phyloP scores from a whole-genome alignment of 2,888 invertebrate genomes.

The Acleris literana region DNA sequence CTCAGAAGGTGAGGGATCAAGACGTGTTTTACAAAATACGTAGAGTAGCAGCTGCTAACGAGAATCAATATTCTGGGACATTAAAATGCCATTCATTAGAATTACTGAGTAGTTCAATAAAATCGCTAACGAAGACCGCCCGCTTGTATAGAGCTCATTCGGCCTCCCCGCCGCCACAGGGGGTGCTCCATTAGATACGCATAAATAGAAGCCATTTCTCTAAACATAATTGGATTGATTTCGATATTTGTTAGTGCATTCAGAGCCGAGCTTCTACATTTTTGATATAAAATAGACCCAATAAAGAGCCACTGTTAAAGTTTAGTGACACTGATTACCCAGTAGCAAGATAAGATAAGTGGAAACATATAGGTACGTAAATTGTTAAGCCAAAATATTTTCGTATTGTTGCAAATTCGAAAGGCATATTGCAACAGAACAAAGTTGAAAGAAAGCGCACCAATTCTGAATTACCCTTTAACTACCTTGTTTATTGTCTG shows the following conservation, averaged over 20 bases:
- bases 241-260: background rate
- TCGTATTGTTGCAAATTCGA: slow-evolving; percentile 8
- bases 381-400: slow-evolving; percentile 4
- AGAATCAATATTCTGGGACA: background rate
- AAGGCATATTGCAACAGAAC: slow-evolving; percentile 28
- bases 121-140: background rate
- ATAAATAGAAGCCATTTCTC: background rate
- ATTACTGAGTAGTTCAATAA: background rate
- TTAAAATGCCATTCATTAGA: slow-evolving; percentile 1
- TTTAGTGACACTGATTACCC: too few relatives aligned
- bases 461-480: slow-evolving; percentile 30
- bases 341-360: background rate
- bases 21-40: background rate
- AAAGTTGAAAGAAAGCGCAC: slow-evolving; percentile 30
- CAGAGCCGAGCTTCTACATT: too few relatives aligned
- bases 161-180: background rate
- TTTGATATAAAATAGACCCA: too few relatives aligned
- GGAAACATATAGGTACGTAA: background rate
- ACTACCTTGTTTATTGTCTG: slow-evolving; percentile 7
- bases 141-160: background rate
- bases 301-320: too few relatives aligned
- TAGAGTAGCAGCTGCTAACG: background rate
- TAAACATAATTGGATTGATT: background rate
- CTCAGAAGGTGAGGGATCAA: slow-evolving; percentile 10
- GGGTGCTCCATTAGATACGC: background rate